Evolutionary conservation across 2,113 vertebrate species (phyloP).

Genomic region (Lucifuga dentata): DNA sequence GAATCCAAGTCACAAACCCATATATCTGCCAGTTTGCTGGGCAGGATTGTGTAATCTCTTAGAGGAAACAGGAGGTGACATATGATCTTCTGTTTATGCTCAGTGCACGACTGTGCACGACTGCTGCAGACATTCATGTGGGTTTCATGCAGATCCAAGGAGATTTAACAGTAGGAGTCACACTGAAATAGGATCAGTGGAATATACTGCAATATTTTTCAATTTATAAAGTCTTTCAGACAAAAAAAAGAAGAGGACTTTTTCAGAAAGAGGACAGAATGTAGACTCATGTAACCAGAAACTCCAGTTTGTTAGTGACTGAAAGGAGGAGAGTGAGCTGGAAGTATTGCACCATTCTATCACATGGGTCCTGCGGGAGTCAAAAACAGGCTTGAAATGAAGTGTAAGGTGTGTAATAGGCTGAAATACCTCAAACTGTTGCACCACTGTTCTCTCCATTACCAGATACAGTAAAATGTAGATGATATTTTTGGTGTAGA

Average conservation of each 20-base stretch:
- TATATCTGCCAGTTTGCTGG: conserved; percentile 5
- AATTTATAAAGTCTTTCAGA: neutral
- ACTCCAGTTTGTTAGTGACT: conserved; percentile 47
- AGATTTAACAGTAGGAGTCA: neutral
- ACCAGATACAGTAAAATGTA: neutral
- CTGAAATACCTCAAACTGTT: neutral
- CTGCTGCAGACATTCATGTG: conserved; percentile 6
- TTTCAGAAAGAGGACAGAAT: neutral
- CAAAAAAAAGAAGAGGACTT: neutral
- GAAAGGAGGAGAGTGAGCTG: neutral
- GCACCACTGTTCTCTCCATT: conserved; percentile 13
- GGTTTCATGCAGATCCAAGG: neutral
- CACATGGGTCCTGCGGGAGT: neutral
- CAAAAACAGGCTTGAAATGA: conserved; percentile 26
- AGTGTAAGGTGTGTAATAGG: conserved; percentile 36
- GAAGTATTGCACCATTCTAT: neutral
- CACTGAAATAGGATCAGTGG: neutral
- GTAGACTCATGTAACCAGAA: conserved; percentile 38
- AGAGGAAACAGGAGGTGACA: conserved; percentile 44
- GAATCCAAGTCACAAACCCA: neutral
- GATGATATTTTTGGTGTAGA: neutral
- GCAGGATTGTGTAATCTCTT: conserved; percentile 31
- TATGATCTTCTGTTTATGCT: conserved; percentile 37
- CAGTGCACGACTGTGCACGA: too few species aligned
- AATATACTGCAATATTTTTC: neutral